Base-by-base conservation (phyloP, 2,797 vertebrate species). In the Chrysolophus pictus region DNA sequence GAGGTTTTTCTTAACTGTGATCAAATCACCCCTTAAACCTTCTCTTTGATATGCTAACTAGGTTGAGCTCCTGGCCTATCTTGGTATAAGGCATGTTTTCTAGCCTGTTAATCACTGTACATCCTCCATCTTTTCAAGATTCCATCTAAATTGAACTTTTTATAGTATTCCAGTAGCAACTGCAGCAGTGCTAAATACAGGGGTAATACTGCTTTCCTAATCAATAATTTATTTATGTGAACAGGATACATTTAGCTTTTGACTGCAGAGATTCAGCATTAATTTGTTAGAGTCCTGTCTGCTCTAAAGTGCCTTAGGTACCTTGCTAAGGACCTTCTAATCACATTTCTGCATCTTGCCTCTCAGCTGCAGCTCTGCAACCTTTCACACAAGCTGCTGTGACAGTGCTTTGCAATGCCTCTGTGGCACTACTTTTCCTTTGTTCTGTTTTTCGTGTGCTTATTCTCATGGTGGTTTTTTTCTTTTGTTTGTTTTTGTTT, bases 41-140 rank as follows among this genome's bases (percentile, higher is more conserved):
- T 74, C 67, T 64, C 87, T 95, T 96, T 95, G 95, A 96, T 81
- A 75, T 92, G 90, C 76, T 95, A 94, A 96, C 51, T 65, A 95
- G 87, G 39, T 37, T 90, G 82, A 91, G 89, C 53, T 93, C 70
- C 82, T 88, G 59, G 67, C 87, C 84, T 93, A 78, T 95, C 92
- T 96, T 95, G 37, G 70, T 88, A 84, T 55, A 91, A 89, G 72
- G 44, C 46, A 86, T 53, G 82, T 84, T 95, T 96, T 90, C 82
- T 79, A 94, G 18, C 6, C n/a, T 93, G 94, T 95, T 95, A 95
- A 92, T 96, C 91, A 95, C 91, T 90, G 87, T 91, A 84, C 71
- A 63, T 72, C 39, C 51, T 87, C 42, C 14, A 60, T 35, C 91
- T 95, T 93, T 95, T 93, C 29, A 91, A 42, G 55, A 26, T 78